A percentile compares a stretch with the other conserved stretches of the same genome.
These are phyloP conservation scores for Puntigrus tetrazona DNA, from an alignment of 2,113 vertebrate species.

Conservation along the genomic window DNA sequence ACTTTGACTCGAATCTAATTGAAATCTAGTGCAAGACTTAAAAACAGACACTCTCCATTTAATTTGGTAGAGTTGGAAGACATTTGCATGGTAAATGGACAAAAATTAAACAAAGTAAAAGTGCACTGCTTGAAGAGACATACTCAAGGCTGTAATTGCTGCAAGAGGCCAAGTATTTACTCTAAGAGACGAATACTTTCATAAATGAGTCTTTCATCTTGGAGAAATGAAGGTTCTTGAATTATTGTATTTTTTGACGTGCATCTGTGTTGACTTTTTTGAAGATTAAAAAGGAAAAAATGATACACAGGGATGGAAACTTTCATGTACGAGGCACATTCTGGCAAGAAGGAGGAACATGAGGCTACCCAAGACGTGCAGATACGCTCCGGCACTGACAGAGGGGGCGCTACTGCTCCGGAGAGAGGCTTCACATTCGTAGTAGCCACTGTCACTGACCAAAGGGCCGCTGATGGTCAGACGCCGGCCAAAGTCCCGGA, in stretches of 20 bases:
- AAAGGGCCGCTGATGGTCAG: conserved; percentile 86
- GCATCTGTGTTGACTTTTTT: neutral
- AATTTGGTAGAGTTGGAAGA: neutral
- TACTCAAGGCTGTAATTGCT: neutral
- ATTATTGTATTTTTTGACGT: neutral
- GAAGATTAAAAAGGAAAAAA: neutral
- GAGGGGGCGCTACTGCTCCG: conserved; percentile 89
- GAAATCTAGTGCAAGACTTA: neutral
- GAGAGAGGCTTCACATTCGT: conserved; percentile 89
- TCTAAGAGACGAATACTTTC: neutral
- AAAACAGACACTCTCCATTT: neutral
- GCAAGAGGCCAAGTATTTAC: conserved; percentile 6
- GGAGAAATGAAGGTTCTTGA: neutral
- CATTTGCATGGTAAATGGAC: conserved; percentile 6
- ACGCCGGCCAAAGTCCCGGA: conserved; percentile 88
- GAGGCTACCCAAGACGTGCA: conserved; percentile 84
- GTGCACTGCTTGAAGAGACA: neutral
- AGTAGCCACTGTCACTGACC: conserved; percentile 85
- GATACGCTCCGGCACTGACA: conserved; percentile 79
- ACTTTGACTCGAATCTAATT: conserved; percentile 3
- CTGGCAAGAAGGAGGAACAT: neutral
- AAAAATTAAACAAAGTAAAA: neutral
- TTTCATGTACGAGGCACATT: conserved; percentile 72
- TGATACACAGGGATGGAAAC: neutral
- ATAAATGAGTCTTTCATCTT: neutral